phyloP scores from a whole-genome alignment of 1,140 invertebrate genomes.

The Adelges cooleyi region DNA sequence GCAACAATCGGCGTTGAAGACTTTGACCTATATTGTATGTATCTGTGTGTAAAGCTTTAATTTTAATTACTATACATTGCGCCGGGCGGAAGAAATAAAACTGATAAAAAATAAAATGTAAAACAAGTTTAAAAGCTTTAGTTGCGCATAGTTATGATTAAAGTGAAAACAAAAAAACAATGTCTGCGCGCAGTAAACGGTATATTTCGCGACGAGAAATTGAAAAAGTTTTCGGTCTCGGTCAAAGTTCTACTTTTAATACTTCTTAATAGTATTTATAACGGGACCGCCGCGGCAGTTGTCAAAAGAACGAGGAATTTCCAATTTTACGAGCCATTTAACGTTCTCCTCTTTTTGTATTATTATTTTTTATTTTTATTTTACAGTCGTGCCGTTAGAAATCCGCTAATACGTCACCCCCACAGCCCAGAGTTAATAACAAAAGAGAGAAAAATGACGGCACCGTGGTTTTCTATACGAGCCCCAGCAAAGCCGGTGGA shows the following conservation, averaged over 20 bases:
- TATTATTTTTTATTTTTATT: neutral
- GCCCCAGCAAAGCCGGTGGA: neutral
- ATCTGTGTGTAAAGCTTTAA: too few species aligned
- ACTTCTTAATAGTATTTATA: constrained; percentile 27
- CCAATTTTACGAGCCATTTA: constrained; percentile 29
- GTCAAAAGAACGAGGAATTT: constrained; percentile 28
- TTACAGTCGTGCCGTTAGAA: neutral
- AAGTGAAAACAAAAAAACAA: too few species aligned
- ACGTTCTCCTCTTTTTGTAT: constrained; percentile 1
- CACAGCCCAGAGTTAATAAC: constrained; percentile 14
- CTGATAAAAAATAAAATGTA: too few species aligned
- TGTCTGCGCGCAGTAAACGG: too few species aligned
- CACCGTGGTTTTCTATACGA: neutral
- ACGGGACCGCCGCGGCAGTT: neutral
- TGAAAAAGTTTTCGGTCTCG: constrained; percentile 17
- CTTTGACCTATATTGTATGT: too few species aligned
- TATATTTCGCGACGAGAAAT: too few species aligned
- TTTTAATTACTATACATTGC: too few species aligned
- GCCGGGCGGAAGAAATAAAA: too few species aligned
- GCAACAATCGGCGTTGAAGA: too few species aligned
- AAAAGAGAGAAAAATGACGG: constrained; percentile 7
- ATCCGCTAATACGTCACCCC: constrained; percentile 15
- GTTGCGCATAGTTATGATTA: too few species aligned
- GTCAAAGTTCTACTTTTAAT: constrained; percentile 9
- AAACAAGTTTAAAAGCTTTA: too few species aligned